Base-by-base conservation (phyloP, 2,888 invertebrate genomes). In the Scaptomyza parva region DNA sequence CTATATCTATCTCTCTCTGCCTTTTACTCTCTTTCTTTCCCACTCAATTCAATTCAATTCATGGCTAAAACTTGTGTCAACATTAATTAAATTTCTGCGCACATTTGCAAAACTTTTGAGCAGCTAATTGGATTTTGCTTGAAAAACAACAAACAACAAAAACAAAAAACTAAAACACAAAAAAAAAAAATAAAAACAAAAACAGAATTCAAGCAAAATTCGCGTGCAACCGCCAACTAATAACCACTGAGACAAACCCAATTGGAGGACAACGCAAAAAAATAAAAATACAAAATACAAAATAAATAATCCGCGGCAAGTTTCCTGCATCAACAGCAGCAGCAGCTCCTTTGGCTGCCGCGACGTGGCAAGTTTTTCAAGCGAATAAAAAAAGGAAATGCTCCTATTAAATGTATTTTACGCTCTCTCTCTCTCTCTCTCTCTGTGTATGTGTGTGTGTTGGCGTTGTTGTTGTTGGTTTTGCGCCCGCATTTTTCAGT, bases 81-180 rank as follows among this genome's bases (percentile, higher is more conserved):
- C 87, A 82, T 85, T 87, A 82, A 82, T 82, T 82, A 87, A 87
- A 82, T 87, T 82, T 78, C 66, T 51, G 82, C 79, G 79, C 79
- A 69, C 72, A 84, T 87, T 87, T 72, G 73, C 70, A 55, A 80
- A 88, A 78, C 70, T 87, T 82, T 79, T 82, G 76, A 87, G 77
- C 86, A 78, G 86, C 88, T 88, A 88, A 88, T 88, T 88, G 88
- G 88, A 88, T 88, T 88, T 88, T 59, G 78, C 72, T 66, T 75
- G 79, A n/a, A n/a, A n/a, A n/a, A n/a, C 81, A 70, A 59, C 54
- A 76, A 61, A 62, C 60, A 61, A 60, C 58, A 78, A 39, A 28
- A 39, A 20, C 41, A 43, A 9, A 63, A 35, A n/a, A 12, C 4
- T 8, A 44, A 43, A 43, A 39, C 2, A 14, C 54, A 52, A 20